These are phyloP conservation scores for Drosophila cardini DNA, from an alignment of 1,140 invertebrate genomes.

Conservation along the genomic window DNA sequence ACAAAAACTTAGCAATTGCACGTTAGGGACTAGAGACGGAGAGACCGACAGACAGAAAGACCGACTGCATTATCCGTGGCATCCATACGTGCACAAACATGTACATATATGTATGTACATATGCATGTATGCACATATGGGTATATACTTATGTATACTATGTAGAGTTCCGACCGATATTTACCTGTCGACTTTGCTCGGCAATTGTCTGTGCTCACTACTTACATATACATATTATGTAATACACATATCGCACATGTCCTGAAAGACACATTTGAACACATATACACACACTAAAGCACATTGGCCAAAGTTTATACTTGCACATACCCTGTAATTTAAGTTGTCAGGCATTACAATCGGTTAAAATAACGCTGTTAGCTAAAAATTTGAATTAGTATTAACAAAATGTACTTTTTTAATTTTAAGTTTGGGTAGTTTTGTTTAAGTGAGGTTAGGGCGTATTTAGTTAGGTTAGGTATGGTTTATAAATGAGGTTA, in stretches of 20 bases:
- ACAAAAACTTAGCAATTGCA: slow-evolving; percentile 32
- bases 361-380: neutral
- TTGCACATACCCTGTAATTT: slow-evolving; percentile 18
- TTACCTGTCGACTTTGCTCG: slow-evolving; percentile 38
- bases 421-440: neutral
- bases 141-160: neutral
- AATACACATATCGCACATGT: slow-evolving; percentile 35
- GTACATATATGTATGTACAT: neutral
- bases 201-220: slow-evolving; percentile 35
- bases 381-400: neutral
- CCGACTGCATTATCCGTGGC: slow-evolving; percentile 35
- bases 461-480: no score
- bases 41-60: slow-evolving; percentile 2
- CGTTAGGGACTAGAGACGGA: slow-evolving; percentile 19
- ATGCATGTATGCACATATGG: neutral
- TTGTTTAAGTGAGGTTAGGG: neutral
- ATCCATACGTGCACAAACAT: slow-evolving; percentile 25
- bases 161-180: slow-evolving; percentile 36
- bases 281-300: neutral
- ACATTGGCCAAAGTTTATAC: neutral
- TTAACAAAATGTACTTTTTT: neutral
- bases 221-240: slow-evolving; percentile 23
- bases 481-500: no score
- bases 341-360: neutral
- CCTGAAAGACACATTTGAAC: slow-evolving; percentile 16